Conservation (phyloP, 2,888 invertebrate species). For the Marronus borbonicus region DNA sequence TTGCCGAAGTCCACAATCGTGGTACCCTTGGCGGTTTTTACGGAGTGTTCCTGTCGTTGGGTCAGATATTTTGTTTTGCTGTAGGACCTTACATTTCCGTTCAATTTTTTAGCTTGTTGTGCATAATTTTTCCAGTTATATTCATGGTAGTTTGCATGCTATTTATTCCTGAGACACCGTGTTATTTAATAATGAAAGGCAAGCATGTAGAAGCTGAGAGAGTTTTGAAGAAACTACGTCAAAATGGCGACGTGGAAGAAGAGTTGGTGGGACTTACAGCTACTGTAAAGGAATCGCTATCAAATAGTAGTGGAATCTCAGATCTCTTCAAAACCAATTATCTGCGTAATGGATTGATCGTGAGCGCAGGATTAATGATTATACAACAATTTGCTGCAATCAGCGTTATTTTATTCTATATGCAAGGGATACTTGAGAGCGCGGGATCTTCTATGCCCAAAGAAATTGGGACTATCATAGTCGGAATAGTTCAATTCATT, state of each 20-base stretch:
- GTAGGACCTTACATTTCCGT: slow-evolving; percentile 52
- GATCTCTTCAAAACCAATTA: slow-evolving; percentile 74
- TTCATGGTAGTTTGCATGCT: slow-evolving; percentile 47
- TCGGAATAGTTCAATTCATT: slow-evolving; percentile 81
- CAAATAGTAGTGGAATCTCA: slow-evolving; percentile 69
- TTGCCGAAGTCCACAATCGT: slow-evolving; percentile 63
- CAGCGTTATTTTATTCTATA: slow-evolving; percentile 86
- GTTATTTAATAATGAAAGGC: slow-evolving; percentile 60
- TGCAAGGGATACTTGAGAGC: slow-evolving; percentile 79
- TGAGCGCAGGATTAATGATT: slow-evolving; percentile 72
- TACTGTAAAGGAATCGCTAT: slow-evolving; percentile 66
- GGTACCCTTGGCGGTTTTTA: slow-evolving; percentile 52
- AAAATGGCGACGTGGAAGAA: slow-evolving; percentile 73
- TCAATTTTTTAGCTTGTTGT: slow-evolving; percentile 40
- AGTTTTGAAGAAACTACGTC: slow-evolving; percentile 80
- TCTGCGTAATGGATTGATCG: slow-evolving; percentile 84
- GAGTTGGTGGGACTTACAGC: slow-evolving; percentile 72
- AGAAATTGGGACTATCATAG: slow-evolving; percentile 81
- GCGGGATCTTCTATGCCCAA: slow-evolving; percentile 77
- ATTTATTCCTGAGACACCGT: slow-evolving; percentile 54
- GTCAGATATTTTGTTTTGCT: slow-evolving; percentile 48
- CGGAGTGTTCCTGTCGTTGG: slow-evolving; percentile 46
- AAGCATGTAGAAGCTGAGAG: slow-evolving; percentile 71
- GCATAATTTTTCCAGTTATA: slow-evolving; percentile 42
- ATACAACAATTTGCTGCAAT: slow-evolving; percentile 90